Conservation (phyloP, 2,888 invertebrate genomes). For the Hydropsyche betteni region DNA sequence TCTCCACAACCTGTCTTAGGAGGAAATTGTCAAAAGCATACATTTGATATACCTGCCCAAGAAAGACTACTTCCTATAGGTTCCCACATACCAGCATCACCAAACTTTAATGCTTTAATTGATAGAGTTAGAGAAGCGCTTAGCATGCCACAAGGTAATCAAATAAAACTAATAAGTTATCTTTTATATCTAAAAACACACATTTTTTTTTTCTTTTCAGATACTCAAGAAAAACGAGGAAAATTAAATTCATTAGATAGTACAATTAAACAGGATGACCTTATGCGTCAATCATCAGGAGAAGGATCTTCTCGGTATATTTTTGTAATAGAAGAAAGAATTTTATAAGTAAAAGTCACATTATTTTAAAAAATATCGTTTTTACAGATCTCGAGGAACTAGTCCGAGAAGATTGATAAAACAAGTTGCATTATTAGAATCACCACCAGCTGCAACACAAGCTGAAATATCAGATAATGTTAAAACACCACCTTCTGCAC, state of each 20-base stretch:
- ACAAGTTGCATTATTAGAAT: slow-evolving; percentile 75
- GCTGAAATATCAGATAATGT: slow-evolving; percentile 52
- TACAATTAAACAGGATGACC: slow-evolving; percentile 46
- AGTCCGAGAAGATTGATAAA: slow-evolving; percentile 75
- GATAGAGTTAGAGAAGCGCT: slow-evolving; percentile 80
- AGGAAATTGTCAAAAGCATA: slow-evolving; percentile 51
- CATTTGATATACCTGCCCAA: slow-evolving; percentile 61
- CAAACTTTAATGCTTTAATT: slow-evolving; percentile 71
- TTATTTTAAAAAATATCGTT: not conserved
- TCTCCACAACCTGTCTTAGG: slow-evolving; percentile 51
- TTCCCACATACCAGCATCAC: slow-evolving; percentile 66
- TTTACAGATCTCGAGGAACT: slow-evolving; percentile 60
- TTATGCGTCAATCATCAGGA: slow-evolving; percentile 50
- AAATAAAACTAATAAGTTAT: too few species aligned
- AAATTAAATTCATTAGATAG: slow-evolving; percentile 29
- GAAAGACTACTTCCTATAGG: slow-evolving; percentile 81
- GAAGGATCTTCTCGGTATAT: slow-evolving; percentile 50
- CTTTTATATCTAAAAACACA: too few species aligned
- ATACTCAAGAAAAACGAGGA: not conserved
- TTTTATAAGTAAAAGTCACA: not conserved
- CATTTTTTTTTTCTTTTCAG: not conserved
- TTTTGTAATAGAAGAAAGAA: not conserved
- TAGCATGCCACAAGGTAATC: slow-evolving; percentile 69
- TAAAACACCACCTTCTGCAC: slow-evolving; percentile 47
- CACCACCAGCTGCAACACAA: slow-evolving; percentile 62